phyloP scores from a whole-genome alignment of 1,140 invertebrate genomes.

The Bombus sibiricus region DNA sequence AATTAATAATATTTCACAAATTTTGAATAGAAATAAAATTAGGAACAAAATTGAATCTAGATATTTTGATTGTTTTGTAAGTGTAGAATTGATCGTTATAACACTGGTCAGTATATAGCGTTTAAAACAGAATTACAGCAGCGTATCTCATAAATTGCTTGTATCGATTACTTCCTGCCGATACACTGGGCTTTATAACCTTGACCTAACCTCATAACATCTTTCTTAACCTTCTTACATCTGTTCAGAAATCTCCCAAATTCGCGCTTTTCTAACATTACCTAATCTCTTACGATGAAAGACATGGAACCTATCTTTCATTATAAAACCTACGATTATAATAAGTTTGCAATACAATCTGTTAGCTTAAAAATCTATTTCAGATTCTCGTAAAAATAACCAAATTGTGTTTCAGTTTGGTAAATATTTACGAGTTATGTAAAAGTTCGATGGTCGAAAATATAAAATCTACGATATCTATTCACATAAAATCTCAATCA shows the following conservation, averaged over 20 bases:
- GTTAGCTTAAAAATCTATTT: not conserved
- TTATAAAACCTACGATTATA: not conserved
- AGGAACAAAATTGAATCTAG: not conserved
- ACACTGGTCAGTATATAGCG: not conserved
- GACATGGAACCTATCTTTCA: not conserved
- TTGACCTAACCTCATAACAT: not conserved
- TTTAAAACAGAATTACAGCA: not conserved
- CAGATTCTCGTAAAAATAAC: not conserved
- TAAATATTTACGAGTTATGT: not conserved
- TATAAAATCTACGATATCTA: not conserved
- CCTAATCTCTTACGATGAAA: no score
- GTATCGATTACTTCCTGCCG: slow-evolving; percentile 15
- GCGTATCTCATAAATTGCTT: slow-evolving; percentile 2
- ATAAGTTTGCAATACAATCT: not conserved
- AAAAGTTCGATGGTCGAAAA: not conserved
- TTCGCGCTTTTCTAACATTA: not conserved
- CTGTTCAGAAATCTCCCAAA: not conserved
- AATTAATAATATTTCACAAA: not conserved
- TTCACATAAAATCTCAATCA: no score
- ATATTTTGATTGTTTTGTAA: not conserved
- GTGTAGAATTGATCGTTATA: not conserved
- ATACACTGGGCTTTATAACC: not conserved
- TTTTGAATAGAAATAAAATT: not conserved
- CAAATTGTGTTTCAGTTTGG: not conserved
- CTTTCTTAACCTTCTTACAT: not conserved